Evolutionary conservation across 2,888 invertebrate genomes (phyloP), one percentile per base, ranked within the genome.

Genomic region (Lathronympha strigana): DNA sequence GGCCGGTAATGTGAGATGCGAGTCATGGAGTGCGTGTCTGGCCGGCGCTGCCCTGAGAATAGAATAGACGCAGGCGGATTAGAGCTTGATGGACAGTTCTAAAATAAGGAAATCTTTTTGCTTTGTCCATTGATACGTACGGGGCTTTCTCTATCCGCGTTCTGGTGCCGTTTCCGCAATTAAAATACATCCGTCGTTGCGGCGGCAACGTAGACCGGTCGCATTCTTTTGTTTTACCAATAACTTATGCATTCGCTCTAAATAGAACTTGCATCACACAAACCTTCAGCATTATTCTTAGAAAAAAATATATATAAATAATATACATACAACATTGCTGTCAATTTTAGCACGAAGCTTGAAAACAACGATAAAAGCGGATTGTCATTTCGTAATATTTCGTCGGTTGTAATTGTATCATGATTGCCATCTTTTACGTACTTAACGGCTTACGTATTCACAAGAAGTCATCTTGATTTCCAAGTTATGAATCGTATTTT

Each of bases 41-140:
- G 36, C 57, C 21, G 17, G 62, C 54, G 28, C 31, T 31, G 45
- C 3, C 31, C 31, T 57, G 43, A 62, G 53, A 54, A 25, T 54
- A 62, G 25, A 54, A 36, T 54, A 62, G 62, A 54, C 54, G 36
- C 54, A 36, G 54, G 33, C 45, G 38, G 54, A 55, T 47, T 57
- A 23, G 53, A 61, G 21, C 68, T 73, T 81, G 79, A 80, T 78
- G 74, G 80, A 79, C 78, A 73, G 76, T 75, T 78, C 74, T 76
- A 75, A 83, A 74, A 73, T 75, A 72, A 78, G 82, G 81, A 84
- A 82, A 74, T 69, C 71, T 75, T 73, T 71, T 78, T 75, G 75
- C 69, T 73, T 51, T 75, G 76, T 74, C 72, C 71, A 68, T 63
- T 61, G 66, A 61, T 53, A 45, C 40, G 33, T 51, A 61, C 47